A percentile compares a stretch with the other conserved stretches of the same genome.
Conservation (phyloP, 2,888 invertebrate species). For the Drosophila anceps region DNA sequence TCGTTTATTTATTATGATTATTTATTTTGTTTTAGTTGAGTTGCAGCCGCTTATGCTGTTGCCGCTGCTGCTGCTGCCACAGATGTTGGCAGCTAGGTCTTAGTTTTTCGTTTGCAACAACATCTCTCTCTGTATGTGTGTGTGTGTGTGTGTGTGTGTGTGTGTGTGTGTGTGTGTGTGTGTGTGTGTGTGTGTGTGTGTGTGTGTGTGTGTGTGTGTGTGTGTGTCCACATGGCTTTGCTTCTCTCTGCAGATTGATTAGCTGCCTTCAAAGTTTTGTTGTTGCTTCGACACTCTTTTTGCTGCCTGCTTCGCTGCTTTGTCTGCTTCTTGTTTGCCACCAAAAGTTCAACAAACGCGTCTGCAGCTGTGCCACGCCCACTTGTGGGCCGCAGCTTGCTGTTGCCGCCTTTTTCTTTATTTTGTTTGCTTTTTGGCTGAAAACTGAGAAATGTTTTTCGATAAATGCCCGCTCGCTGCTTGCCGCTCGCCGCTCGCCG, state of each 20-base stretch:
- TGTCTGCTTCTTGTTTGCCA: conserved; percentile 32
- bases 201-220: conserved; percentile 7
- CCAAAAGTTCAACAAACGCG: conserved; percentile 69
- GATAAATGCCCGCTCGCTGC: conserved; percentile 2
- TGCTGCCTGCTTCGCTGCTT: not conserved
- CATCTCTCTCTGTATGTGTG: conserved; percentile 1
- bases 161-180: conserved; percentile 19
- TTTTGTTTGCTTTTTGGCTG: conserved; percentile 38
- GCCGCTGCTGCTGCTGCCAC: conserved; percentile 47
- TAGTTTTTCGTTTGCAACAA: conserved; percentile 16
- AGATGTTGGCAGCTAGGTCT: conserved; percentile 66
- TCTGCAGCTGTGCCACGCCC: conserved; percentile 54
- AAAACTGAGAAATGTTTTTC: conserved; percentile 14
- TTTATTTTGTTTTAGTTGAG: conserved; percentile 77
- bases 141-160: too few relatives aligned
- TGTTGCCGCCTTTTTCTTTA: conserved; percentile 3
- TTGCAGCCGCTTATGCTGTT: conserved; percentile 44
- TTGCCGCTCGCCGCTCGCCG: not conserved
- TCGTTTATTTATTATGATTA: conserved; percentile 81
- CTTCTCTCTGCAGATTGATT: conserved; percentile 64
- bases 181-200: conserved; percentile 11
- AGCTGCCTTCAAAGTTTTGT: conserved; percentile 65
- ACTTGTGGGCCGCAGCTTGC: conserved; percentile 44
- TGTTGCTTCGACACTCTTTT: conserved; percentile 42
- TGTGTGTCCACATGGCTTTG: conserved; percentile 45